These are phyloP conservation scores for Ferrisia virgata DNA, from an alignment of 2,888 invertebrate species.

Conservation along the genomic window DNA sequence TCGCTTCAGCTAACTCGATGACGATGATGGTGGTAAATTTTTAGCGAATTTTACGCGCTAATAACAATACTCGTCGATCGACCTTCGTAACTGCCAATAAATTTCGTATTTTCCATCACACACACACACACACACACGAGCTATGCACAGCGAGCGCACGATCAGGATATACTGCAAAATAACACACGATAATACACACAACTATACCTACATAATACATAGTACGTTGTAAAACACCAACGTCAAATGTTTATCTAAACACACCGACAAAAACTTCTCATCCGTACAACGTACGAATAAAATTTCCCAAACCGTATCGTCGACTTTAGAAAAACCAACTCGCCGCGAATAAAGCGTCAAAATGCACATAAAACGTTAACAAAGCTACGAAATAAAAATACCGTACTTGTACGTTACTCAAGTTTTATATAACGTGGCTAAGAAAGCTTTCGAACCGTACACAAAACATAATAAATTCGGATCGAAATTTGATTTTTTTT, in stretches of 20 bases:
- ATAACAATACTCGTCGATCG: background rate
- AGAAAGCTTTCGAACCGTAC: background rate
- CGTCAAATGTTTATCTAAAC: background rate
- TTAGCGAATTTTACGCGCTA: background rate
- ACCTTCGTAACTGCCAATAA: background rate
- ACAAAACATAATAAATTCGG: no score
- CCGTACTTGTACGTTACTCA: background rate
- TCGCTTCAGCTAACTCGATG: no score
- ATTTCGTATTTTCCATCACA: background rate
- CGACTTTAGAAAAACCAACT: background rate
- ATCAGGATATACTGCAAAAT: background rate
- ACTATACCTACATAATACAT: no score
- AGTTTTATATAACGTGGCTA: background rate
- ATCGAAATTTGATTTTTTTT: background rate
- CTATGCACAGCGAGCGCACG: background rate
- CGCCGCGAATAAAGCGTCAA: background rate
- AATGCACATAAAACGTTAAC: background rate
- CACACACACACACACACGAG: background rate
- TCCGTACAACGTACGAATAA: background rate
- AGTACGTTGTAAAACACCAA: background rate
- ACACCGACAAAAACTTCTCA: background rate
- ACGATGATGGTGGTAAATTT: background rate
- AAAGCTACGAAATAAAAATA: background rate
- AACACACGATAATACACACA: background rate
- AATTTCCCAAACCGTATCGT: background rate